Evolutionary conservation across 2,888 invertebrate genomes (phyloP).

Genomic region (Neoitamus cyanurus): DNA sequence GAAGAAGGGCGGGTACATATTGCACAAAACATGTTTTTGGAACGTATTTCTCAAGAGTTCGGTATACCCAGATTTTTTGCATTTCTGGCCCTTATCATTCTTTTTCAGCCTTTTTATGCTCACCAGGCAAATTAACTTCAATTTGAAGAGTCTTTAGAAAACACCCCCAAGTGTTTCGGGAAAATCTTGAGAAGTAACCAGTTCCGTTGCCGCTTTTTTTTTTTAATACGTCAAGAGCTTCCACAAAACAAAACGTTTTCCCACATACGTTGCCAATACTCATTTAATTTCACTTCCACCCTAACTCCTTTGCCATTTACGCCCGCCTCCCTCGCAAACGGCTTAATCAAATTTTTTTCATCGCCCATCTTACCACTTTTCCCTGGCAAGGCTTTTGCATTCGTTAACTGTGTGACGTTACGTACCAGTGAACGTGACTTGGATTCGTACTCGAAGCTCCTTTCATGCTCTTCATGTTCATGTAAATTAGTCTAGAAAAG

Average conservation of each 20-base stretch:
- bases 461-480: constrained; percentile 1
- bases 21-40: too few species aligned
- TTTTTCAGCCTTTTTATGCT: background rate
- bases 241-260: background rate
- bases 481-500: background rate
- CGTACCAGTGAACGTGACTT: constrained; percentile 36
- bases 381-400: constrained; percentile 3
- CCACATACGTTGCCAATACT: background rate
- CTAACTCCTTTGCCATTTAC: background rate
- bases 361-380: background rate
- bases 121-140: background rate
- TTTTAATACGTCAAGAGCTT: background rate
- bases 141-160: background rate
- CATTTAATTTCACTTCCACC: background rate
- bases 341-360: background rate
- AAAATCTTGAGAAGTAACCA: background rate
- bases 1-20: too few species aligned
- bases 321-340: background rate
- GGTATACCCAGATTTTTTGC: too few species aligned
- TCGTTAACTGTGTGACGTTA: constrained; percentile 31
- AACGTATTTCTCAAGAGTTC: too few species aligned
- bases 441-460: background rate
- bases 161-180: background rate
- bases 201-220: background rate
- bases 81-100: background rate